Percentiles rank a stretch among this genome's conserved stretches.
These are phyloP conservation scores for Eulemur rubriventer DNA, from an alignment of 2,797 vertebrate species.

Conservation along the genomic window DNA sequence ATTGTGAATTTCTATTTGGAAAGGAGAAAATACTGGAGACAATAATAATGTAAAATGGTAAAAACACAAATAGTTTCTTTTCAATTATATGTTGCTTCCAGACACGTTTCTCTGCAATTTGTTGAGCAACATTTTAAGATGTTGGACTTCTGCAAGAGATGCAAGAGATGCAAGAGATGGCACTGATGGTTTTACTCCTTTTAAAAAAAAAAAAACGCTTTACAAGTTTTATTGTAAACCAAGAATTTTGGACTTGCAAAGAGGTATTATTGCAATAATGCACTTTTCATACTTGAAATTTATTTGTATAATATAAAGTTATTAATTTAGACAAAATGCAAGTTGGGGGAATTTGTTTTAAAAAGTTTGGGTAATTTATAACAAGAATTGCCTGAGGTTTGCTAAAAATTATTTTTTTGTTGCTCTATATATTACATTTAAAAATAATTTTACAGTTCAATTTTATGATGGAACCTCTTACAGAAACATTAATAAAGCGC, in stretches of 20 bases:
- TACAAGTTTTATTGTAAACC: conserved; percentile 98
- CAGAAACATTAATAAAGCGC: conserved; percentile 72
- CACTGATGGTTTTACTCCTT: conserved; percentile 89
- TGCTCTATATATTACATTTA: conserved; percentile 71
- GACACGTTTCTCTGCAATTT: conserved; percentile 86
- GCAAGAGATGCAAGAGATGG: conserved; percentile 79
- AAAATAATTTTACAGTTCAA: conserved; percentile 61
- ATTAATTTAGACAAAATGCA: conserved; percentile 88
- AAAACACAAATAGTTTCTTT: conserved; percentile 79
- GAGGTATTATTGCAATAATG: conserved; percentile 99
- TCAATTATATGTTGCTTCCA: conserved; percentile 83
- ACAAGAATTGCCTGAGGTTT: conserved; percentile 88
- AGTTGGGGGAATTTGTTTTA: conserved; percentile 85
- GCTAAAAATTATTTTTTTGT: conserved; percentile 84
- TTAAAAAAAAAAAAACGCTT: conserved; percentile 72
- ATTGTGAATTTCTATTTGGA: conserved; percentile 71
- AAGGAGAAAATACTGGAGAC: conserved; percentile 68
- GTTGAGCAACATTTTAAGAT: conserved; percentile 84
- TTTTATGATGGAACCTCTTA: conserved; percentile 75
- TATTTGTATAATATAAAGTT: conserved; percentile 90
- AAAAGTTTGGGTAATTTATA: conserved; percentile 90
- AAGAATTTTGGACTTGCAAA: conserved; percentile 98
- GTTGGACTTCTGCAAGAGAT: conserved; percentile 85
- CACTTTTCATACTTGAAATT: conserved; percentile 99
- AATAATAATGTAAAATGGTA: conserved; percentile 74